A percentile compares a stretch with the other conserved stretches of the same genome.
Evolutionary conservation across 2,888 invertebrate genomes (phyloP).

Genomic region (Eupithecia vulgata): DNA sequence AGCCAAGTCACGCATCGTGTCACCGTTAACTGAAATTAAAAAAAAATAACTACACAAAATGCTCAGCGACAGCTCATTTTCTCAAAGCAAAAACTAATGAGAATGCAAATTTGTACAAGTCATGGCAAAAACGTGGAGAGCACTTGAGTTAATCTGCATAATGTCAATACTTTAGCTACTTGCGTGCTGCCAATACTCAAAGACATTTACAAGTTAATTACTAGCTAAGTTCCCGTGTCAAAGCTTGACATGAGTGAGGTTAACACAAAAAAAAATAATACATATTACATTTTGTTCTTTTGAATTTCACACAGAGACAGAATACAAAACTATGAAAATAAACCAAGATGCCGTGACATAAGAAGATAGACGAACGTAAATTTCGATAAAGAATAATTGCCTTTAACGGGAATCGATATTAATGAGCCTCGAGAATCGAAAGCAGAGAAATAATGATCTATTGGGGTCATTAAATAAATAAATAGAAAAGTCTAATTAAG

Average conservation of each 20-base stretch:
- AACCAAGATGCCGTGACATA: background rate
- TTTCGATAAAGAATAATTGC: conserved; percentile 32
- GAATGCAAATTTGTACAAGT: conserved; percentile 70
- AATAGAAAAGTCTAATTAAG: conserved; percentile 6
- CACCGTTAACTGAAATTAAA: background rate
- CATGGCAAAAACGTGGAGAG: conserved; percentile 63
- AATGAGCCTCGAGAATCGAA: conserved; percentile 17
- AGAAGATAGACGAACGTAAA: background rate
- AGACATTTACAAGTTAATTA: conserved; percentile 34
- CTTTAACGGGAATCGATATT: conserved; percentile 36
- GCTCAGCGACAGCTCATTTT: conserved; percentile 59
- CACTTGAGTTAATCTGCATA: conserved; percentile 73
- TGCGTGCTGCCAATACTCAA: conserved; percentile 4
- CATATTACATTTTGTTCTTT: background rate
- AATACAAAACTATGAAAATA: background rate
- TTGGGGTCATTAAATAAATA: conserved; percentile 7
- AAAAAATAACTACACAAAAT: background rate
- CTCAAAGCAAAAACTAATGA: conserved; percentile 71
- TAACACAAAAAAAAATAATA: conserved; percentile 18
- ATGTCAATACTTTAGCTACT: conserved; percentile 56
- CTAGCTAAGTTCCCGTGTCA: conserved; percentile 34
- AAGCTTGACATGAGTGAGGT: conserved; percentile 36
- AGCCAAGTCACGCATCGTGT: background rate
- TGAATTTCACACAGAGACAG: background rate
- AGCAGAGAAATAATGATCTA: conserved; percentile 17